phyloP scores from a whole-genome alignment of 2,797 vertebrate species.

The Catharus ustulatus region DNA sequence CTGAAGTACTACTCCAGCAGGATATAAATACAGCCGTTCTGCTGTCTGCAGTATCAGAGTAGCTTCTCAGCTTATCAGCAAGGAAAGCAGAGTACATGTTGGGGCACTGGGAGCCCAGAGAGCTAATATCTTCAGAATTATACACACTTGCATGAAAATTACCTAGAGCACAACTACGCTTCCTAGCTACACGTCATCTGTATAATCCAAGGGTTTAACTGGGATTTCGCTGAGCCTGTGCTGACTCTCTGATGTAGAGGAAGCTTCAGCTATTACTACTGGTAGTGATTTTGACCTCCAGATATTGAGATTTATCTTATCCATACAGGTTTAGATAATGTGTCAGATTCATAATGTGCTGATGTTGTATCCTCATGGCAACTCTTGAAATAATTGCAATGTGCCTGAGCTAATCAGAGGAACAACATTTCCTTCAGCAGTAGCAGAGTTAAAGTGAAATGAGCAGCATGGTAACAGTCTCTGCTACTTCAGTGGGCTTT shows the following conservation, averaged over 20 bases:
- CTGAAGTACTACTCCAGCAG: constrained; percentile 17
- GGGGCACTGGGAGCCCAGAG: not conserved
- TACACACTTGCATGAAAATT: constrained; percentile 17
- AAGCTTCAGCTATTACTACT: not conserved
- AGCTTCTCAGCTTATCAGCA: constrained; percentile 10
- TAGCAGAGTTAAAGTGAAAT: not conserved
- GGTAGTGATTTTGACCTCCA: not conserved
- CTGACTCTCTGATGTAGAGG: not conserved
- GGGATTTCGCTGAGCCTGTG: constrained; percentile 7
- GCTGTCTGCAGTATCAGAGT: not conserved
- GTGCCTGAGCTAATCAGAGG: not conserved
- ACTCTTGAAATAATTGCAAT: not conserved
- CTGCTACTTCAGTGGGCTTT: not conserved
- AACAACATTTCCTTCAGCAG: not conserved
- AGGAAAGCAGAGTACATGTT: not conserved
- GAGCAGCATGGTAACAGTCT: not conserved
- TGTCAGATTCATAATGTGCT: not conserved
- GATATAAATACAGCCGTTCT: not conserved
- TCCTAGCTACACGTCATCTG: not conserved
- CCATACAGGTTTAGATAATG: not conserved
- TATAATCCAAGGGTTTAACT: constrained; percentile 6
- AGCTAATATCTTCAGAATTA: constrained; percentile 8
- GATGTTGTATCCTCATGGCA: not conserved
- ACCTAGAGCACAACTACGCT: not conserved
- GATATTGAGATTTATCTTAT: not conserved